Conservation (phyloP, 37 sponge, comb jelly and placozoan species). For the Axinella damicornis region DNA sequence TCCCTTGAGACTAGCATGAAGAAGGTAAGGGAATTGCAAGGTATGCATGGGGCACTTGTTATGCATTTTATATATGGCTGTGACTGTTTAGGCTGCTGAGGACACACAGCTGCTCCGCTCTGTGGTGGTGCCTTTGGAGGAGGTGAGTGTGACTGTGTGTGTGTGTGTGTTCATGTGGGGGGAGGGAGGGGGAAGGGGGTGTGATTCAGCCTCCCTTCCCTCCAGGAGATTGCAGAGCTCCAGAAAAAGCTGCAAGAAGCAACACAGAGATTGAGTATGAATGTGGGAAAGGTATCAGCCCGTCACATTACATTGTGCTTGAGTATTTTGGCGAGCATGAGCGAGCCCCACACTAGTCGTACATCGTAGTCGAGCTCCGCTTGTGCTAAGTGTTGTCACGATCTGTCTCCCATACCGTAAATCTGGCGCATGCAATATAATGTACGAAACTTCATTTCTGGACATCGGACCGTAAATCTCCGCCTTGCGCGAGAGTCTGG, state of each 20-base stretch:
- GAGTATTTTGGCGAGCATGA: too few species aligned
- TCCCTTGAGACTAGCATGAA: slow-evolving; percentile 59
- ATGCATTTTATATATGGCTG: too few species aligned
- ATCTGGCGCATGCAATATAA: too few species aligned
- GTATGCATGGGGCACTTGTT: too few species aligned
- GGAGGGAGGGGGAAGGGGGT: neutral
- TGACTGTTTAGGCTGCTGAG: slow-evolving; percentile 55
- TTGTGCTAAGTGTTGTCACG: too few species aligned
- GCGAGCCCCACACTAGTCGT: too few species aligned
- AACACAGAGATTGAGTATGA: slow-evolving; percentile 27
- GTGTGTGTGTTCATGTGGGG: neutral
- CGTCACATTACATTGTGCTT: too few species aligned
- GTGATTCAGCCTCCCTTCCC: neutral
- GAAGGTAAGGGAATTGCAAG: slow-evolving; percentile 10
- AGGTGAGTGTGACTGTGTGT: slow-evolving; percentile 38
- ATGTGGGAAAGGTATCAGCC: slow-evolving; percentile 3
- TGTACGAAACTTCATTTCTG: too few species aligned
- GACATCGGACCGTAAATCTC: neutral
- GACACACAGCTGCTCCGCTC: slow-evolving; percentile 61
- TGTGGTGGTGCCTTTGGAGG: slow-evolving; percentile 78
- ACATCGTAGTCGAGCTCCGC: too few species aligned
- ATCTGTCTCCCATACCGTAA: too few species aligned
- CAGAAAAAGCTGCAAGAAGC: slow-evolving; percentile 41
- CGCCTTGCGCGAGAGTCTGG: neutral
- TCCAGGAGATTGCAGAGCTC: slow-evolving; percentile 56